A percentile compares a stretch with the other conserved stretches of the same genome.
phyloP scores from a whole-genome alignment of 2,113 vertebrate genomes.

The Garra rufa region DNA sequence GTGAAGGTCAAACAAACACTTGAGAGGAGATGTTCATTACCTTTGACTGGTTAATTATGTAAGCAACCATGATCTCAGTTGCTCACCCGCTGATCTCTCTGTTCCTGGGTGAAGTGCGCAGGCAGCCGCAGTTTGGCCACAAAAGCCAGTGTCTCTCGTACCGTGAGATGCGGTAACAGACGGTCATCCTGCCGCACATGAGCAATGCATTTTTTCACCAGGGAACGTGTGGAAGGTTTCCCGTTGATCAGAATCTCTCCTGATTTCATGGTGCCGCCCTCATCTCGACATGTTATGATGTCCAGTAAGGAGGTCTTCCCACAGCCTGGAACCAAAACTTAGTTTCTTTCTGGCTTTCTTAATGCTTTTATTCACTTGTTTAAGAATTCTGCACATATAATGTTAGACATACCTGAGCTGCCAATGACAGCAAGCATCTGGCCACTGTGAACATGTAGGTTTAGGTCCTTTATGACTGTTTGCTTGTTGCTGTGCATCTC shows the following conservation, averaged over 20 bases:
- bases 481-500: conserved; percentile 74
- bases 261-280: conserved; percentile 80
- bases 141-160: conserved; percentile 89
- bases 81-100: conserved; percentile 89
- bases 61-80: background rate
- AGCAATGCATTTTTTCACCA: conserved; percentile 88
- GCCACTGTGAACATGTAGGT: conserved; percentile 87
- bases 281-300: conserved; percentile 87
- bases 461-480: conserved; percentile 84
- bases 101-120: conserved; percentile 83
- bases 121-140: conserved; percentile 90
- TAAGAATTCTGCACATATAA: background rate
- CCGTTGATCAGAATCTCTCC: conserved; percentile 88
- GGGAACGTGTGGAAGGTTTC: conserved; percentile 79
- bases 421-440: conserved; percentile 96
- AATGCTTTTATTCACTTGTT: background rate
- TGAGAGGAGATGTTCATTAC: background rate
- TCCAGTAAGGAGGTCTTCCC: conserved; percentile 91
- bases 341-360: conserved; percentile 2
- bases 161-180: conserved; percentile 91
- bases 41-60: background rate
- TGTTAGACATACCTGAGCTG: conserved; percentile 83
- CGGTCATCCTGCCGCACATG: conserved; percentile 92
- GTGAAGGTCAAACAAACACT: conserved; percentile 22
- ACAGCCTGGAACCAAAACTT: conserved; percentile 75